phyloP scores from a whole-genome alignment of 2,888 invertebrate genomes.

The Aphidius colemani region DNA sequence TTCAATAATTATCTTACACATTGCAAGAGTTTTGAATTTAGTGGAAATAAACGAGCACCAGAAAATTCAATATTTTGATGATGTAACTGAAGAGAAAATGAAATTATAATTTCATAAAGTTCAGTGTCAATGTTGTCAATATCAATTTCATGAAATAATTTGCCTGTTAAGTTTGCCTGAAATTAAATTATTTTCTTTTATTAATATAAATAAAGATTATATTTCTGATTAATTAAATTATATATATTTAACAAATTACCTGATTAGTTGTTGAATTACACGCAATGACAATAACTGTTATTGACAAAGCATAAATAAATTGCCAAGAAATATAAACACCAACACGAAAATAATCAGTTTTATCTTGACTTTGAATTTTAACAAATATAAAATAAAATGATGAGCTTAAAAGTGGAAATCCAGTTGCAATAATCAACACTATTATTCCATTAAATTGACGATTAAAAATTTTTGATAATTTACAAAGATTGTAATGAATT shows the following conservation, averaged over 20 bases:
- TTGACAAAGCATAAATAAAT: slow-evolving; percentile 29
- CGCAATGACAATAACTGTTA: slow-evolving; percentile 26
- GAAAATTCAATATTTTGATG: slow-evolving; percentile 46
- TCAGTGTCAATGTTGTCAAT: slow-evolving; percentile 26
- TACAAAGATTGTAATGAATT: slow-evolving; percentile 21
- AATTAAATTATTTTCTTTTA: no score
- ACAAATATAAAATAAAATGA: slow-evolving; percentile 31
- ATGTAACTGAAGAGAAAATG: slow-evolving; percentile 48
- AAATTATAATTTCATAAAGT: slow-evolving; percentile 30
- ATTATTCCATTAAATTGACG: slow-evolving; percentile 10
- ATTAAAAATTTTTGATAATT: slow-evolving; percentile 12
- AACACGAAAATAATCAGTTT: slow-evolving; percentile 22
- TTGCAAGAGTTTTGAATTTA: slow-evolving; percentile 48
- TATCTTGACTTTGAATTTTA: slow-evolving; percentile 23
- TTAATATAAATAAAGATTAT: no score
- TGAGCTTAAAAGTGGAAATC: slow-evolving; percentile 28
- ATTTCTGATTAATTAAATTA: not conserved
- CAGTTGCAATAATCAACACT: slow-evolving; percentile 23
- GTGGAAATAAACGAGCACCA: slow-evolving; percentile 45
- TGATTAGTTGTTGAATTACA: slow-evolving; percentile 32
- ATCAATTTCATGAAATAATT: slow-evolving; percentile 32
- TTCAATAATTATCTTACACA: slow-evolving; percentile 34
- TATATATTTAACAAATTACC: slow-evolving; percentile 16
- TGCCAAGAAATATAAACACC: slow-evolving; percentile 29
- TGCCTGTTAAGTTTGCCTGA: slow-evolving; percentile 25